phyloP scores from a whole-genome alignment of 2,797 vertebrate genomes.

The Gobio occitaniae region DNA sequence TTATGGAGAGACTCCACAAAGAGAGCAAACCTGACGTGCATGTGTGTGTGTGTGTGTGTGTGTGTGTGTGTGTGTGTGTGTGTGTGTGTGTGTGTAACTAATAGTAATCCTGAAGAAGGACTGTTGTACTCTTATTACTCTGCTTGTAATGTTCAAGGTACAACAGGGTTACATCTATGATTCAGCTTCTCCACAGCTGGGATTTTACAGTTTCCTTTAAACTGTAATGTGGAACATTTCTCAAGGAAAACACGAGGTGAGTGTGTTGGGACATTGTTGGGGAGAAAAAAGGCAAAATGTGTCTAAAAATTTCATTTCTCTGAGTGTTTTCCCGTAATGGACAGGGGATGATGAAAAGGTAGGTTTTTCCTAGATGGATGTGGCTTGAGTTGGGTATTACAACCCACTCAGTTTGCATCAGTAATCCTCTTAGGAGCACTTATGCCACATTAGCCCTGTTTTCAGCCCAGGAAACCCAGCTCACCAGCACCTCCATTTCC shows the following conservation, averaged over 20 bases:
- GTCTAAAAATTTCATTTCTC: constrained; percentile 30
- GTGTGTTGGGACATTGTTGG: constrained; percentile 36
- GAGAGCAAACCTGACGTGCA: too few species aligned
- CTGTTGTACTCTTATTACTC: not conserved
- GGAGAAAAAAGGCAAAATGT: constrained; percentile 32
- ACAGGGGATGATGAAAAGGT: constrained; percentile 42
- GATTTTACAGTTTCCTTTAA: constrained; percentile 9
- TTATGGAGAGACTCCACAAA: too few species aligned
- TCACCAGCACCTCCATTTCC: constrained; percentile 62
- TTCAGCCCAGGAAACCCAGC: constrained; percentile 64
- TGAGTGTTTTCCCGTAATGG: constrained; percentile 34
- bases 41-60: too few species aligned
- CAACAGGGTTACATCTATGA: not conserved
- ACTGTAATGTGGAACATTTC: constrained; percentile 3
- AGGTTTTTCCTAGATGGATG: constrained; percentile 55
- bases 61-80: too few species aligned
- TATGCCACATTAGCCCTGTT: constrained; percentile 73
- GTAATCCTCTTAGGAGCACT: constrained; percentile 72
- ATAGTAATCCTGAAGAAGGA: not conserved
- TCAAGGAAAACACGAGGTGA: constrained; percentile 19
- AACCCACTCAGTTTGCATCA: constrained; percentile 66
- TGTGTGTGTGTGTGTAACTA: not conserved
- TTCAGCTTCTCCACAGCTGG: not conserved
- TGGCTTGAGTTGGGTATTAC: constrained; percentile 68
- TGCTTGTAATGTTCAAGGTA: not conserved